Conservation (phyloP, 2,797 vertebrate species). For the Hylomyscus alleni region DNA sequence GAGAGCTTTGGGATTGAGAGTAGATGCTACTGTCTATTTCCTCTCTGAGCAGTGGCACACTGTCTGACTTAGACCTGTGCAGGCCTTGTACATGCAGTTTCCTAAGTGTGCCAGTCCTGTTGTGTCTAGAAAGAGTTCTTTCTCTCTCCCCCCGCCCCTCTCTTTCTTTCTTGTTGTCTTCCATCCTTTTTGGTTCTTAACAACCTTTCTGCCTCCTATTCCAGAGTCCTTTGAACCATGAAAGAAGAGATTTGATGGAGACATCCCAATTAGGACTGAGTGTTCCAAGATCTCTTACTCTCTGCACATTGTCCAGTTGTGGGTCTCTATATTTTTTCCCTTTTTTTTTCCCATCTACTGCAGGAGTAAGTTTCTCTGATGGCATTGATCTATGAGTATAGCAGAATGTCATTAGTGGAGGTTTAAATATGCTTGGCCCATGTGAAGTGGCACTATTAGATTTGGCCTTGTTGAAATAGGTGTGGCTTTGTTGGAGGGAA, state of each 20-base stretch:
- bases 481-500: too few relatives aligned
- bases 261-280: background rate
- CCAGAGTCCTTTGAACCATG: background rate
- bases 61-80: background rate
- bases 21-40: background rate
- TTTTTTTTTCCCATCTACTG: background rate
- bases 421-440: too few relatives aligned
- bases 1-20: background rate
- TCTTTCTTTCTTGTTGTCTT: background rate
- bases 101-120: background rate
- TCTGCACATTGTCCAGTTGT: background rate
- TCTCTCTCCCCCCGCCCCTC: too few relatives aligned
- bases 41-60: background rate
- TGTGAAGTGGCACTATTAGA: too few relatives aligned
- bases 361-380: background rate
- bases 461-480: too few relatives aligned
- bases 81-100: background rate
- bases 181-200: background rate
- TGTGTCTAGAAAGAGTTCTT: background rate
- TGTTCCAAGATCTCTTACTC: background rate
- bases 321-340: background rate
- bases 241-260: background rate
- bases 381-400: background rate
- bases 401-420: background rate
- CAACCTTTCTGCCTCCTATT: background rate